Conservation (phyloP, 2,797 vertebrate genomes). For the Bradypus variegatus region DNA sequence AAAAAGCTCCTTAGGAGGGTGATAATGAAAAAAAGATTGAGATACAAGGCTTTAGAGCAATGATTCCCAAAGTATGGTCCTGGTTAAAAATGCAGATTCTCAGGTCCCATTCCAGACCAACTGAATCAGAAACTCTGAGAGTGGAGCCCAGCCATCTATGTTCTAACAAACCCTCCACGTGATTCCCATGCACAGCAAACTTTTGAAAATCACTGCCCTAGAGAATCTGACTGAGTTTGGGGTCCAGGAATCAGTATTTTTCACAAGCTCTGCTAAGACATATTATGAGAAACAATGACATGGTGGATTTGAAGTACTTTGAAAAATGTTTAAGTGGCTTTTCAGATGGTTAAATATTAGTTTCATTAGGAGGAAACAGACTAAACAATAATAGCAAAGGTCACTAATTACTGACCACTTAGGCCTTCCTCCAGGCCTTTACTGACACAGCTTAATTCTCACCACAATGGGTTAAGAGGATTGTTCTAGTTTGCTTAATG, state of each 20-base stretch:
- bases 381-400: slow-evolving; percentile 30
- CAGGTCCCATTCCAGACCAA: not conserved
- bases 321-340: slow-evolving; percentile 39
- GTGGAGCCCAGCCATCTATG: not conserved
- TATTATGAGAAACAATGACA: not conserved
- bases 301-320: slow-evolving; percentile 1
- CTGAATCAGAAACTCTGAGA: not conserved
- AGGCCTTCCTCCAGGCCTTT: not conserved
- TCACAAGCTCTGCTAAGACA: not conserved
- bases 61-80: not conserved
- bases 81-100: slow-evolving; percentile 9
- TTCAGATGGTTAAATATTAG: slow-evolving; percentile 22
- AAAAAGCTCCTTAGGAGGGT: not conserved
- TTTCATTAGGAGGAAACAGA: slow-evolving; percentile 34
- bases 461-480: not conserved
- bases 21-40: not conserved
- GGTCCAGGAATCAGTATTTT: not conserved
- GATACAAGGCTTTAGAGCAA: not conserved
- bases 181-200: not conserved
- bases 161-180: not conserved
- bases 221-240: not conserved
- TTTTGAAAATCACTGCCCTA: not conserved
- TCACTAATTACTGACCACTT: slow-evolving; percentile 20
- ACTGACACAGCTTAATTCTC: not conserved
- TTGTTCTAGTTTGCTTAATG: not conserved